These are phyloP conservation scores for Drosophila insularis DNA, from an alignment of 1,140 invertebrate species.

Conservation along the genomic window DNA sequence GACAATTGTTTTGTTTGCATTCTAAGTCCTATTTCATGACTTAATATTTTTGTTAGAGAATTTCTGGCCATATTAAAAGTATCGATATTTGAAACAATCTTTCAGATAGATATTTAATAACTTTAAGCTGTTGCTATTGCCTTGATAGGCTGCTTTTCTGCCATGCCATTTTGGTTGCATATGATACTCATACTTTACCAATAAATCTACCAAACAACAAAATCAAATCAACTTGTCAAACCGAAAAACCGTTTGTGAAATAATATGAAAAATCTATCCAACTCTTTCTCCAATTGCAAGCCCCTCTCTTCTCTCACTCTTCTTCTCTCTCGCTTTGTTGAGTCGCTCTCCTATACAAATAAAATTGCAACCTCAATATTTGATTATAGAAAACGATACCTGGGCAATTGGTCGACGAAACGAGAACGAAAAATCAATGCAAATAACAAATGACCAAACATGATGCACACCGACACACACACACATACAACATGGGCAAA, in stretches of 20 bases:
- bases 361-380: constrained; percentile 56
- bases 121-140: not conserved
- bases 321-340: not conserved
- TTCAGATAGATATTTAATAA: not conserved
- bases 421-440: constrained; percentile 61
- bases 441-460: constrained; percentile 76
- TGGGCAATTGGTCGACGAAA: constrained; percentile 17
- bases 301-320: not conserved
- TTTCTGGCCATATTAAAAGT: too few relatives aligned
- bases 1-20: too few relatives aligned
- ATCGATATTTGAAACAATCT: too few relatives aligned
- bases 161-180: not conserved
- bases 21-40: too few relatives aligned
- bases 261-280: constrained; percentile 8
- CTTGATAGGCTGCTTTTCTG: not conserved
- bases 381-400: constrained; percentile 68
- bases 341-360: constrained; percentile 12
- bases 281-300: not conserved
- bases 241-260: constrained; percentile 5
- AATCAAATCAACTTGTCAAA: constrained; percentile 16
- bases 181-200: not conserved
- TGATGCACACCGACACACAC: constrained; percentile 5
- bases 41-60: too few relatives aligned
- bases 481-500: not conserved
- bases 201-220: constrained; percentile 10